phyloP scores from a whole-genome alignment of 2,797 vertebrate species.

The Rhinogobio ventralis region DNA sequence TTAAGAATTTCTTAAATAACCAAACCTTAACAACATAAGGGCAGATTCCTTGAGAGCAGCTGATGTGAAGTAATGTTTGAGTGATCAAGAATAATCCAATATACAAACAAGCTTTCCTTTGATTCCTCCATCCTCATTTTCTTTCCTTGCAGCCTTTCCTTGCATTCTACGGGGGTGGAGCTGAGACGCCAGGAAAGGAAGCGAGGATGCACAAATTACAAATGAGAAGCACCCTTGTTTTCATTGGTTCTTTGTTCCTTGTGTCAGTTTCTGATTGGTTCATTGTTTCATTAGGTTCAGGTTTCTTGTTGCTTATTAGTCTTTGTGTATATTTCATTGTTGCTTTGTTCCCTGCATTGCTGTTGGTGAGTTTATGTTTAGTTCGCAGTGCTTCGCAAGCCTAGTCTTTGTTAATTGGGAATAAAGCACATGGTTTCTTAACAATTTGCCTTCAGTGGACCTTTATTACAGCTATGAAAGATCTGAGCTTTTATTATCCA shows the following conservation, averaged over 20 bases:
- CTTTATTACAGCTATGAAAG: not conserved
- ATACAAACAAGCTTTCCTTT: too few relatives aligned
- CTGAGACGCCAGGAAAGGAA: too few relatives aligned
- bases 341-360: not conserved
- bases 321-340: not conserved
- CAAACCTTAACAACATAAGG: too few relatives aligned
- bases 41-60: too few relatives aligned
- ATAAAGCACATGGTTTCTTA: not conserved
- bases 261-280: not conserved
- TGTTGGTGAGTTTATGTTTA: not conserved
- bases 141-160: too few relatives aligned
- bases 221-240: not conserved
- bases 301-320: not conserved
- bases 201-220: too few relatives aligned
- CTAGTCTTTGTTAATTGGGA: not conserved
- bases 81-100: too few relatives aligned
- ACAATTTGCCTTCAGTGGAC: not conserved
- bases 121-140: too few relatives aligned
- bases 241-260: not conserved
- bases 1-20: too few relatives aligned
- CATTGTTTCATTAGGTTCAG: not conserved
- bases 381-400: not conserved
- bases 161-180: too few relatives aligned
- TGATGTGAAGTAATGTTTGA: too few relatives aligned
- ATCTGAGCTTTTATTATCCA: not conserved